Evolutionary conservation across 2,797 vertebrate species (phyloP).

Genomic region (Limnodromus scolopaceus): DNA sequence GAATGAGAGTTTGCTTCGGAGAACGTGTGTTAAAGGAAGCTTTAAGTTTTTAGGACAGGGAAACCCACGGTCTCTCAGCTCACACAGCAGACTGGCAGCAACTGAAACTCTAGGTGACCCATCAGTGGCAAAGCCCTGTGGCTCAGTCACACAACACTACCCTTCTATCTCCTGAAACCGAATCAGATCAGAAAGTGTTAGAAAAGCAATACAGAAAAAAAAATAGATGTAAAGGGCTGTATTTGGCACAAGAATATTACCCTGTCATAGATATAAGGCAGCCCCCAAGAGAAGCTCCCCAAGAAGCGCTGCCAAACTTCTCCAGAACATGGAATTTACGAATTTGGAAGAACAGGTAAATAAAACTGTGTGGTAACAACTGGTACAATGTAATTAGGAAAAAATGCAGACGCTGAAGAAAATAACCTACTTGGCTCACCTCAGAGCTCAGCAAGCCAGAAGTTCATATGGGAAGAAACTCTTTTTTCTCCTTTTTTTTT

Average conservation of each 20-base stretch:
- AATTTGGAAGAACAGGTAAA: background rate
- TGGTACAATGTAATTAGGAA: background rate
- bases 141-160: background rate
- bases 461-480: background rate
- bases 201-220: background rate
- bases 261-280: background rate
- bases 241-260: background rate
- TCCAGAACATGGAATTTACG: background rate
- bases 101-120: background rate
- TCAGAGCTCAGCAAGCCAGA: background rate
- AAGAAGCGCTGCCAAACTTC: background rate
- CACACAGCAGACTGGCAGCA: background rate
- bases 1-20: background rate
- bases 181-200: background rate
- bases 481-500: background rate
- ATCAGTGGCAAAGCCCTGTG: background rate
- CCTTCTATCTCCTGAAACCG: background rate
- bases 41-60: background rate
- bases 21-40: background rate
- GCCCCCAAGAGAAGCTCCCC: background rate
- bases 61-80: background rate
- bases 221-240: background rate
- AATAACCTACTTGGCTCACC: slow-evolving; percentile 25
- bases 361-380: background rate
- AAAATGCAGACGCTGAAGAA: slow-evolving; percentile 12